These are phyloP conservation scores for Piscicola geometra DNA, from an alignment of 2,888 invertebrate species.

Conservation along the genomic window DNA sequence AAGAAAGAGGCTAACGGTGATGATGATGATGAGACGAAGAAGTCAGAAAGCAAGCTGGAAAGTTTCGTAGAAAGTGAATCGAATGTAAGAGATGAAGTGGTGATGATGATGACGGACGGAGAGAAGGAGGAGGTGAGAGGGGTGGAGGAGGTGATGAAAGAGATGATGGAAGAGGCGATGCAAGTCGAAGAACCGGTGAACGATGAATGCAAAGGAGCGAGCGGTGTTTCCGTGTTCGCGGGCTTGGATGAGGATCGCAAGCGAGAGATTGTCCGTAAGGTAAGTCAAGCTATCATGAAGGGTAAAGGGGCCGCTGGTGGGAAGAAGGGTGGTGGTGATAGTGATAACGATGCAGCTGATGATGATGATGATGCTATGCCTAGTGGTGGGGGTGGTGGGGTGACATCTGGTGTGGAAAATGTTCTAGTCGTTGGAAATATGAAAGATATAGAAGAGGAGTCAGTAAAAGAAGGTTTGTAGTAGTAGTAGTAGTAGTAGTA, in stretches of 20 bases:
- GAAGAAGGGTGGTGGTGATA: background rate
- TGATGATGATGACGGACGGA: too few relatives aligned
- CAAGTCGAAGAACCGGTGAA: too few relatives aligned
- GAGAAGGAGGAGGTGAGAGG: background rate
- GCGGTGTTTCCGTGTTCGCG: background rate
- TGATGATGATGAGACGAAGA: background rate
- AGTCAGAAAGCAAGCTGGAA: too few relatives aligned
- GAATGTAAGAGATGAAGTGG: too few relatives aligned
- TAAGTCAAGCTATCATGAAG: constrained; percentile 26
- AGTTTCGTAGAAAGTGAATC: too few relatives aligned
- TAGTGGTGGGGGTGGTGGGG: too few relatives aligned
- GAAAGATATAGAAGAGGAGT: too few relatives aligned
- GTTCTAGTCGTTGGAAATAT: too few relatives aligned
- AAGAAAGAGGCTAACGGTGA: background rate
- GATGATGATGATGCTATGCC: too few relatives aligned
- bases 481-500: too few relatives aligned
- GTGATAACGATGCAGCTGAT: background rate
- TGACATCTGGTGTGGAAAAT: too few relatives aligned
- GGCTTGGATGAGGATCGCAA: constrained; percentile 24
- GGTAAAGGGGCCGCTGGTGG: background rate
- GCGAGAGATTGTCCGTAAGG: constrained; percentile 10
- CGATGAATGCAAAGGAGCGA: background rate
- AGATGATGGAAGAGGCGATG: background rate
- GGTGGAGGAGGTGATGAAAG: background rate
- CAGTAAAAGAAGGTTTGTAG: too few relatives aligned